Evolutionary conservation across 1,140 invertebrate species (phyloP).

Genomic region (Trachymyrmex septentrionalis): DNA sequence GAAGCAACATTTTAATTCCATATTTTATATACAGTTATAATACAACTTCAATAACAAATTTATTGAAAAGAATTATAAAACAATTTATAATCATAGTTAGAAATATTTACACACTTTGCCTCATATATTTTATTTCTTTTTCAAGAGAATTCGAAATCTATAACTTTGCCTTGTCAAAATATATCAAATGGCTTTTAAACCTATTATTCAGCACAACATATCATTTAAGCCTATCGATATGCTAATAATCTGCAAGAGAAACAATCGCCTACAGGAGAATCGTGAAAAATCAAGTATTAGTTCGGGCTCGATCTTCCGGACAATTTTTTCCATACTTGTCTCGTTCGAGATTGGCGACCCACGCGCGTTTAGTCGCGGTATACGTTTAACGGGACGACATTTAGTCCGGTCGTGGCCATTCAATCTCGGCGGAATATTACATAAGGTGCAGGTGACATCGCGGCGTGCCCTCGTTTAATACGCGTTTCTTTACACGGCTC

Average conservation of each 20-base stretch:
- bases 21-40: neutral
- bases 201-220: neutral
- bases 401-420: slow-evolving; percentile 64
- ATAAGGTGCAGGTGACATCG: slow-evolving; percentile 73
- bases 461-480: slow-evolving; percentile 63
- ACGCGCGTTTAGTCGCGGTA: slow-evolving; percentile 59
- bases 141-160: neutral
- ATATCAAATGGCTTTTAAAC: neutral
- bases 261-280: slow-evolving; percentile 7
- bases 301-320: neutral
- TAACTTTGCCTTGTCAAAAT: neutral
- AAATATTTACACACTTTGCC: neutral
- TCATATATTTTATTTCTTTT: neutral
- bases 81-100: neutral
- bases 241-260: slow-evolving; percentile 3
- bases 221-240: neutral
- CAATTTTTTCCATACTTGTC: slow-evolving; percentile 28
- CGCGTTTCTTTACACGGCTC: slow-evolving; percentile 54
- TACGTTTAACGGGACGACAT: slow-evolving; percentile 69
- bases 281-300: slow-evolving; percentile 35
- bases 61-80: neutral
- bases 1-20: neutral
- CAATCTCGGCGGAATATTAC: slow-evolving; percentile 46
- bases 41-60: neutral
- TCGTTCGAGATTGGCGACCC: slow-evolving; percentile 64